Base-by-base conservation (phyloP, 2,113 vertebrate genomes). In the Aegotheles bennettii region DNA sequence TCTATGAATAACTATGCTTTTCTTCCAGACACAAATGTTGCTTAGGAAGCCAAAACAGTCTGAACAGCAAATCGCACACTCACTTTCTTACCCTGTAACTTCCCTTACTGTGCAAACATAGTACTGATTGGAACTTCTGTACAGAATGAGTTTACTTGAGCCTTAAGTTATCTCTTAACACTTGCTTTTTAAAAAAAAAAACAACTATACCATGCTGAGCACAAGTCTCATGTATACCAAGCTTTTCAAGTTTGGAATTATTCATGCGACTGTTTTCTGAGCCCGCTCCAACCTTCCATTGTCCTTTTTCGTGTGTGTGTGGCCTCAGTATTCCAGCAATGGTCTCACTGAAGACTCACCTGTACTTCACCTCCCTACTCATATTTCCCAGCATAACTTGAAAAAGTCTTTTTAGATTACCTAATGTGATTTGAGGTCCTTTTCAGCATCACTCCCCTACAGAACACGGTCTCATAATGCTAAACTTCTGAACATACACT, bases 241-340 rank as follows among this genome's bases (percentile, higher is more conserved):
- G 19, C 11, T 80, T 65, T 57, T 76, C 19, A 79, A 35, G 83
- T 65, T 20, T 65, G 21, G 38, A 87, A 75, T 38, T 0, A 43
- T 13, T 47, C 16, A 6, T 43, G 18, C 38, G 51, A 59, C 4
- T 53, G 16, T n/a, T 59, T 48, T 78, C 51, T 50, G 35, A 84
- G 12, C 16, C 16, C 0, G 0, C 28, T 71, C 8, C 56, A 53
- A 31, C 11, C 4, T 70, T 57, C 12, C 15, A 23, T 11, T 2
- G 7, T 15, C 19, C 21, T 35, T 85, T 82, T 68, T 28, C 12
- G 3, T 25, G 6, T 16, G 17, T 16, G 5, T 40, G 13, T 3
- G 17, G 6, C 43, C 16, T 48, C 65, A 42, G 45, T 33, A 19
- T 61, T 73, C 35, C 36, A 65, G 8, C 19, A 86, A 54, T 4